Evolutionary conservation across 2,113 vertebrate species (phyloP).

Genomic region (Megalops atlanticus): DNA sequence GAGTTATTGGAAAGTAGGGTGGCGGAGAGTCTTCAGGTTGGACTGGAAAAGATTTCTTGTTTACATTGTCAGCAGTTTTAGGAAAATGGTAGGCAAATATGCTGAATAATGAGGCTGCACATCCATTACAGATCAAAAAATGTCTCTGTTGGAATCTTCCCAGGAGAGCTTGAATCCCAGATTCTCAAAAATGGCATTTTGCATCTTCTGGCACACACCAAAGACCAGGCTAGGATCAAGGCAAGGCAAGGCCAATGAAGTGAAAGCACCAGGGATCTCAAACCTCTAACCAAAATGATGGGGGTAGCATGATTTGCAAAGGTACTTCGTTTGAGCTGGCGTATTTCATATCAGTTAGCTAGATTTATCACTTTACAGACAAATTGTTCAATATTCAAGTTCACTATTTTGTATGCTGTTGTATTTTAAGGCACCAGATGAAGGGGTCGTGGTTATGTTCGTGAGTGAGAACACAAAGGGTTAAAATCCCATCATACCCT

Average conservation of each 20-base stretch:
- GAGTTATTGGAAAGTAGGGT: slow-evolving; percentile 48
- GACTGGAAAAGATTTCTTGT: background rate
- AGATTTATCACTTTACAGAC: background rate
- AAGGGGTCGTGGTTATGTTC: background rate
- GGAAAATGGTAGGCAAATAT: background rate
- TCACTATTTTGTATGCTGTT: background rate
- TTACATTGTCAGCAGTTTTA: background rate
- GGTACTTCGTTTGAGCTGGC: background rate
- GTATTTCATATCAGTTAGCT: background rate
- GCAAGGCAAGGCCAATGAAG: background rate
- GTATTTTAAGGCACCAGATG: background rate
- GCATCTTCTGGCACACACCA: background rate
- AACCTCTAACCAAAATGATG: background rate
- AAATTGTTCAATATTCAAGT: background rate
- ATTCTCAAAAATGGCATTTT: background rate
- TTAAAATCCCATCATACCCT: background rate
- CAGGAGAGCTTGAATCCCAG: background rate
- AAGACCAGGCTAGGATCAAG: background rate
- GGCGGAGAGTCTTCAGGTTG: slow-evolving; percentile 29
- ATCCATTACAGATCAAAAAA: background rate
- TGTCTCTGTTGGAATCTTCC: background rate
- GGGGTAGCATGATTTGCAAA: background rate
- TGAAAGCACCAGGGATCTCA: background rate
- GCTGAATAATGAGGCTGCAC: background rate
- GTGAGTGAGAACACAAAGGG: background rate